A percentile compares a stretch with the other conserved stretches of the same genome.
These are phyloP conservation scores for Chloroclystis v-ata DNA, from an alignment of 2,888 invertebrate genomes.

Conservation along the genomic window DNA sequence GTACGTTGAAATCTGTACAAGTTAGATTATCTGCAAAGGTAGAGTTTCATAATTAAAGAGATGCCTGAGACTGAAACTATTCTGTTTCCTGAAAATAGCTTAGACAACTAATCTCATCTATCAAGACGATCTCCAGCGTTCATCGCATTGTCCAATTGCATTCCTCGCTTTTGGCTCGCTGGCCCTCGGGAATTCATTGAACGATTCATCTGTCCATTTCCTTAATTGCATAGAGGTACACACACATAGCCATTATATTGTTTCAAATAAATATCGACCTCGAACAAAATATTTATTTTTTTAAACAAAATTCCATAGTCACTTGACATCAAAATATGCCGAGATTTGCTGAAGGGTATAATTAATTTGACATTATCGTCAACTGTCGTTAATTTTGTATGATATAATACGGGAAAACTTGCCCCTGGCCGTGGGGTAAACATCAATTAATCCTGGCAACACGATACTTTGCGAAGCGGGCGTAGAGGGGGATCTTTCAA, in stretches of 20 bases:
- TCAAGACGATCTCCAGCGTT: slow-evolving; percentile 50
- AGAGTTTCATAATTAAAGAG: too few relatives aligned
- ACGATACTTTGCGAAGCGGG: slow-evolving; percentile 54
- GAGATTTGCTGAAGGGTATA: slow-evolving; percentile 40
- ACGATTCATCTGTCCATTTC: slow-evolving; percentile 22
- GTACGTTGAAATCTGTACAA: too few relatives aligned
- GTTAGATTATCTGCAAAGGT: too few relatives aligned
- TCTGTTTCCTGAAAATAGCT: slow-evolving; percentile 35
- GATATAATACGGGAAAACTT: slow-evolving; percentile 62
- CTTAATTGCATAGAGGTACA: slow-evolving; percentile 12
- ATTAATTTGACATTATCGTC: slow-evolving; percentile 62
- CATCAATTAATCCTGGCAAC: slow-evolving; percentile 75
- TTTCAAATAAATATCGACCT: too few relatives aligned
- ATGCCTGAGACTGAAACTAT: too few relatives aligned
- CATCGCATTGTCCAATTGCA: slow-evolving; percentile 60
- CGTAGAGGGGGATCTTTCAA: slow-evolving; percentile 45
- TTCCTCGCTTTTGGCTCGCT: slow-evolving; percentile 45
- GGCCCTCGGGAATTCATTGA: slow-evolving; percentile 45
- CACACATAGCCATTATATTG: too few relatives aligned
- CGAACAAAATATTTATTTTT: too few relatives aligned
- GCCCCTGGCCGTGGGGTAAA: slow-evolving; percentile 60
- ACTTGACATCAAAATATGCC: too few relatives aligned
- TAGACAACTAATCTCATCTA: slow-evolving; percentile 54
- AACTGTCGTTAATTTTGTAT: slow-evolving; percentile 64
- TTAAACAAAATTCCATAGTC: too few relatives aligned